A percentile compares a stretch with the other conserved stretches of the same genome.
Evolutionary conservation across 2,888 invertebrate species (phyloP).

Genomic region (Xanthia icteritia): DNA sequence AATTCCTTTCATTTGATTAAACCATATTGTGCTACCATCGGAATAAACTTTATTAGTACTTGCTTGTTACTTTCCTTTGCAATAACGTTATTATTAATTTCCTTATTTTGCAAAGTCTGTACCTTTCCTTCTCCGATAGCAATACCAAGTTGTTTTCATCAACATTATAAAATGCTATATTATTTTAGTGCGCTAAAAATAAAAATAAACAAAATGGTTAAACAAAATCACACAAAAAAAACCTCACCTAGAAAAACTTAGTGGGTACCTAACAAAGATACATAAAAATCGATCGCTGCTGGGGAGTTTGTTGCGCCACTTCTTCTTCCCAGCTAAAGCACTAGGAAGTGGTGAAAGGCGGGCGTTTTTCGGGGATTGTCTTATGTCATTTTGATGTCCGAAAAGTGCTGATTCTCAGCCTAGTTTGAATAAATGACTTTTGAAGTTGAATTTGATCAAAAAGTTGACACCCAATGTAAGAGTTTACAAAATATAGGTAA

Average conservation of each 20-base stretch:
- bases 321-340: too few species aligned
- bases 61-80: not conserved
- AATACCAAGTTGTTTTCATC: not conserved
- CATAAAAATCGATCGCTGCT: too few species aligned
- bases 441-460: too few species aligned
- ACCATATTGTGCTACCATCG: not conserved
- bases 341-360: too few species aligned
- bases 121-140: too few species aligned
- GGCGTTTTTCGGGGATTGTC: too few species aligned
- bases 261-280: too few species aligned
- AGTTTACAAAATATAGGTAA: too few species aligned
- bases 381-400: too few species aligned
- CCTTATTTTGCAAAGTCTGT: not conserved
- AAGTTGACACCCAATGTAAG: not conserved
- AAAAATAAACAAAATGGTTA: slow-evolving; percentile 44
- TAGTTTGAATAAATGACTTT: too few species aligned
- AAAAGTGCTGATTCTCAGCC: too few species aligned
- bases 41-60: not conserved
- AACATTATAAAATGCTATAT: slow-evolving; percentile 22
- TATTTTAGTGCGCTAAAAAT: slow-evolving; percentile 44
- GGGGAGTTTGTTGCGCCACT: too few species aligned
- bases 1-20: not conserved
- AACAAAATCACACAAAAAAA: slow-evolving; percentile 1
- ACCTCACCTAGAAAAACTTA: not conserved
- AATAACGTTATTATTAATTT: slow-evolving; percentile 5